Evolutionary conservation across 2,888 invertebrate species (phyloP).

Genomic region (Muscina levida): DNA sequence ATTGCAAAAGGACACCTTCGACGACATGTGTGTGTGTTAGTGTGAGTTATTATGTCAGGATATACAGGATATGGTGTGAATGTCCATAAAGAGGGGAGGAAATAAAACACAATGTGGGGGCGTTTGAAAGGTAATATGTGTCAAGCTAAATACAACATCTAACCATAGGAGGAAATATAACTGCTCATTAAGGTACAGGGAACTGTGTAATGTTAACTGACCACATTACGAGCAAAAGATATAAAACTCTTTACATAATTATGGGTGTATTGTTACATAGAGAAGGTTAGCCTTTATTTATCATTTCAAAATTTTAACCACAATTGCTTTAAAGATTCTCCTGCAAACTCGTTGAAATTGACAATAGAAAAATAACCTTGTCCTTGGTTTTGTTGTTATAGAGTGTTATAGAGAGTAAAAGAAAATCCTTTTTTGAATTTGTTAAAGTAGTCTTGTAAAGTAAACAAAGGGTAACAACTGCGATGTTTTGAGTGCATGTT

Average conservation of each 20-base stretch:
- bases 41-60: too few relatives aligned
- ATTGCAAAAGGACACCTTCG: too few relatives aligned
- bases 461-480: background rate
- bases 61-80: too few relatives aligned
- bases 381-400: background rate
- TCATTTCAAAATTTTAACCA: background rate
- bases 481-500: background rate
- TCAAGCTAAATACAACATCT: too few relatives aligned
- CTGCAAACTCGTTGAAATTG: background rate
- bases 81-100: too few relatives aligned
- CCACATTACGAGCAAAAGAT: slow-evolving; percentile 8
- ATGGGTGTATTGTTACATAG: too few relatives aligned
- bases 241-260: too few relatives aligned
- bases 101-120: too few relatives aligned
- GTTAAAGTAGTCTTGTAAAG: background rate
- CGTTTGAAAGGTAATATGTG: too few relatives aligned
- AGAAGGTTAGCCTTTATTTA: slow-evolving; percentile 1
- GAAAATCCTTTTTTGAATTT: background rate
- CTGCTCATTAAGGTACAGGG: slow-evolving; percentile 22
- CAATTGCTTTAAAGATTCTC: background rate
- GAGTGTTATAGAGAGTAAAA: too few relatives aligned
- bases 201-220: slow-evolving; percentile 20
- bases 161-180: too few relatives aligned
- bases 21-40: too few relatives aligned
- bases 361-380: background rate